A percentile compares a stretch with the other conserved stretches of the same genome.
Conservation (phyloP, 1,140 invertebrate species). For the Epicauta chinensis region DNA sequence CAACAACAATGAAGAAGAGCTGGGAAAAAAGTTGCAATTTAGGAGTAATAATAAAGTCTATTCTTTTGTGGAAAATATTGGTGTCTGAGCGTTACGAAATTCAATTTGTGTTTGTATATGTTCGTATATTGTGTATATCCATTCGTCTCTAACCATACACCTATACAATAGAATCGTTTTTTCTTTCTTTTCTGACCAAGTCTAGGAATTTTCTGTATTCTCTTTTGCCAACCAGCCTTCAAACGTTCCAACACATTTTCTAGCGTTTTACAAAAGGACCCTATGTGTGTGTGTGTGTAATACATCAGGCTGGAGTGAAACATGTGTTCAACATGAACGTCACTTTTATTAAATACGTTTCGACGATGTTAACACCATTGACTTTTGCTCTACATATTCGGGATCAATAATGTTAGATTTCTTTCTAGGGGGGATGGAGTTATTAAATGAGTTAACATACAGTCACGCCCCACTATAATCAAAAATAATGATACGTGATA, state of each 20-base stretch:
- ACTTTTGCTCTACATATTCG: background rate
- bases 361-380: background rate
- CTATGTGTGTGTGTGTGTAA: constrained; percentile 21
- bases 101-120: constrained; percentile 17
- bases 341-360: constrained; percentile 20
- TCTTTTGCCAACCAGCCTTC: constrained; percentile 3
- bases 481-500: too few species aligned
- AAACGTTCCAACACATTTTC: constrained; percentile 24
- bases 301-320: constrained; percentile 22
- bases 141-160: too few species aligned
- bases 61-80: constrained; percentile 25
- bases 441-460: too few species aligned
- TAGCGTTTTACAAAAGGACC: constrained; percentile 15
- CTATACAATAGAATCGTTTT: too few species aligned
- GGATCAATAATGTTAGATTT: too few species aligned
- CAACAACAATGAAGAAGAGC: too few species aligned
- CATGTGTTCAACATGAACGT: constrained; percentile 19
- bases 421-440: too few species aligned
- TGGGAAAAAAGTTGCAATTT: constrained; percentile 9
- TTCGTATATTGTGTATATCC: too few species aligned
- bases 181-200: too few species aligned
- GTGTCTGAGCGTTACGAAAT: constrained; percentile 18
- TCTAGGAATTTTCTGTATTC: too few species aligned
- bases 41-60: constrained; percentile 22
- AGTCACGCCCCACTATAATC: too few species aligned